Evolutionary conservation across 2,888 invertebrate genomes (phyloP), one percentile per base, ranked within the genome.

Genomic region (Lasioglossum oenotherae): DNA sequence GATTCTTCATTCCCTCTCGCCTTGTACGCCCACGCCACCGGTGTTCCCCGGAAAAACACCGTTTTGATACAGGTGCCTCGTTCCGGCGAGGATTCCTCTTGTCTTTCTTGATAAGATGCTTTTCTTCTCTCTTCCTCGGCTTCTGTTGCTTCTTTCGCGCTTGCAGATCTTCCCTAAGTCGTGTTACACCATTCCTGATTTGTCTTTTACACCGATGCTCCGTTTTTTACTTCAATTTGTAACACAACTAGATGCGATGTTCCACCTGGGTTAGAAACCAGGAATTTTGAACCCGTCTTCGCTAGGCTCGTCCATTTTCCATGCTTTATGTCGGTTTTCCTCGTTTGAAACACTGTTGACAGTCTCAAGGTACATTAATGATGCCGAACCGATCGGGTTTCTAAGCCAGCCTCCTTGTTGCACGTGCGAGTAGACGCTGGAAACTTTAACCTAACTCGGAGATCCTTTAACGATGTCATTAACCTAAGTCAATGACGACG

Each of bases 61-160:
- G n/a, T 41, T 71, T 71, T 41, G 71, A 41, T 71, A 71, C 71
- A n/a, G 71, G 71, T 41, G n/a, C 41, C 71, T 41, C 38, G 41
- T 71, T 41, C n/a, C 41, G 14, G 23, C 38, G 35, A 69, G 69
- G 69, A 69, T 69, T 69, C 19, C 8, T 35, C 4, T 23, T 35
- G 67, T 69, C 67, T 4, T 35, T 67, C 67, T 1, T 38, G 31
- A 19, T 69, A n/a, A 23, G 67, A 35, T 35, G 19, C 67, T 19
- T 4, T 19, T 69, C 35, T 35, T 38, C 23, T 23, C 3, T 35
- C 35, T 19, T 35, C 19, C n/a, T 27, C 64, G 1, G 27, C 1
- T 8, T 19, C 64, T 31, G 64, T 14, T 31, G 31, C 14, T 5
- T 6, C 31, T 31, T 19, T 64, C 64, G 6, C 31, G 19, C 2